Percentiles rank a stretch among this genome's conserved stretches.
Evolutionary conservation across 2,888 invertebrate species (phyloP).

Genomic region (Torymus aiolomorphi): DNA sequence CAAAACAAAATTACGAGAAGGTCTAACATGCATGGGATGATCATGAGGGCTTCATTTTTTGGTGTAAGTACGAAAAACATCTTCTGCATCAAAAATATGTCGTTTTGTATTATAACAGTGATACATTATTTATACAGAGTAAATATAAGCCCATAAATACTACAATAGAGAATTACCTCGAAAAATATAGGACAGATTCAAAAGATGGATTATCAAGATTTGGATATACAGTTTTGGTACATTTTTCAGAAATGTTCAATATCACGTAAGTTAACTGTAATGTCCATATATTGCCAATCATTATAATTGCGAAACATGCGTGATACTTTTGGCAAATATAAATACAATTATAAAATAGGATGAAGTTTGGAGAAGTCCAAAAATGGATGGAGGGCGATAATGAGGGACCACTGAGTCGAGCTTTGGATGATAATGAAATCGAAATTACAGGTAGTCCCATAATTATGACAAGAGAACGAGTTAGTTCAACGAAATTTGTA

Average conservation of each 20-base stretch:
- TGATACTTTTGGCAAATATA: neutral
- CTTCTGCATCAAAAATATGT: too few relatives aligned
- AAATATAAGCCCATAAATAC: slow-evolving; percentile 38
- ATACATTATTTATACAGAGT: slow-evolving; percentile 11
- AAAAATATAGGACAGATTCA: slow-evolving; percentile 25
- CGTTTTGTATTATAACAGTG: neutral
- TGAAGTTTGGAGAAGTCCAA: neutral
- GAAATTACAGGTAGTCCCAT: slow-evolving; percentile 46
- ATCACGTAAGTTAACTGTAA: slow-evolving; percentile 55
- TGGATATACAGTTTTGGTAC: slow-evolving; percentile 51
- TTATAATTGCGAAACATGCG: neutral
- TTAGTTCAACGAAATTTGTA: slow-evolving; percentile 28
- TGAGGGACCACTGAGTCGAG: slow-evolving; percentile 56
- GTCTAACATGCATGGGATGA: too few relatives aligned
- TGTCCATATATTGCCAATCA: too few relatives aligned
- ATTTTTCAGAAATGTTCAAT: slow-evolving; percentile 60
- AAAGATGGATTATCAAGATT: slow-evolving; percentile 47
- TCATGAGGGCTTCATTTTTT: too few relatives aligned
- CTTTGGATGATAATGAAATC: slow-evolving; percentile 22
- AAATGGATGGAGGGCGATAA: slow-evolving; percentile 50
- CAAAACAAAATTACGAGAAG: too few relatives aligned
- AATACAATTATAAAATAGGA: neutral
- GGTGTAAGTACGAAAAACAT: too few relatives aligned
- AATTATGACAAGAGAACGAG: slow-evolving; percentile 27
- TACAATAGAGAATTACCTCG: slow-evolving; percentile 42